Evolutionary conservation across 2,888 invertebrate species (phyloP).

Genomic region (Drosophila quasianomalipes): DNA sequence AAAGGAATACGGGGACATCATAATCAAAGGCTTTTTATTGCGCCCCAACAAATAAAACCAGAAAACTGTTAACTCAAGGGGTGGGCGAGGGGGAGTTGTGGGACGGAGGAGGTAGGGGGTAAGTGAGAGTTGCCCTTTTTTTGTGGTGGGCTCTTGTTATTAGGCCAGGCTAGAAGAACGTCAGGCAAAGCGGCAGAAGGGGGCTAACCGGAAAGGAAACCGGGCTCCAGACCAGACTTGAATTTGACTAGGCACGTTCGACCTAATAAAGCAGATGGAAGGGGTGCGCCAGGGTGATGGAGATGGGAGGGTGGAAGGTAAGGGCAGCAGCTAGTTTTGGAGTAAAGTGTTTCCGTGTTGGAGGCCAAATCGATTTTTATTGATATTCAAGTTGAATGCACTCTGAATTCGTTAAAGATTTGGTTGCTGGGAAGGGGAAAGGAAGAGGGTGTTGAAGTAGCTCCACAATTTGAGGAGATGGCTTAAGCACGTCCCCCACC

Average conservation of each 20-base stretch:
- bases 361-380: constrained; percentile 73
- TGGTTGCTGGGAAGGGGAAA: background rate
- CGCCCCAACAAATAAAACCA: constrained; percentile 70
- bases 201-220: constrained; percentile 42
- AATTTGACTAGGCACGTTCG: constrained; percentile 74
- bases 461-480: constrained; percentile 31
- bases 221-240: constrained; percentile 37
- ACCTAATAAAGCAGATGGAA: constrained; percentile 66
- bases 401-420: constrained; percentile 53
- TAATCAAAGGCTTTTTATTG: constrained; percentile 76
- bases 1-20: constrained; percentile 63
- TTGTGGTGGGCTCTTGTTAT: constrained; percentile 38
- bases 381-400: constrained; percentile 75
- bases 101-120: background rate
- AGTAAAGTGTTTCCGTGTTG: constrained; percentile 63
- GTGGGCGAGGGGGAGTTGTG: background rate
- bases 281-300: background rate
- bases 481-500: constrained; percentile 13
- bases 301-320: background rate
- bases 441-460: background rate
- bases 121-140: constrained; percentile 43
- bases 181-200: background rate
- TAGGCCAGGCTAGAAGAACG: constrained; percentile 46
- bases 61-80: constrained; percentile 66
- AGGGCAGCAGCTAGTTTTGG: constrained; percentile 14